phyloP scores from a whole-genome alignment of 1,140 invertebrate species.

The Arion vulgaris region DNA sequence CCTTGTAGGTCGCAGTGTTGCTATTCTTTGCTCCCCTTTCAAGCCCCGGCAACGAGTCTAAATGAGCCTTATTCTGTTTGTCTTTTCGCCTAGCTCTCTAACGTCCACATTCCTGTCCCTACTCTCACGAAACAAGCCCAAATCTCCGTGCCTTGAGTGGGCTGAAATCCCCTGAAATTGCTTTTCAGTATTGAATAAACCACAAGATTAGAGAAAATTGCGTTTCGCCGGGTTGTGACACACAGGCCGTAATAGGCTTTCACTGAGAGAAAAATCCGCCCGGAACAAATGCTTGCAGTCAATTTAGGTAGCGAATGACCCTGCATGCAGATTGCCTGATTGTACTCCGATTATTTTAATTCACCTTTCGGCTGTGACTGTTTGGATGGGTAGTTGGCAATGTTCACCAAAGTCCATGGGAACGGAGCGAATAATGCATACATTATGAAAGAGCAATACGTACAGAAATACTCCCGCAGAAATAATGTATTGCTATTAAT shows the following conservation, averaged over 20 bases:
- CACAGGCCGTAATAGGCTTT: constrained; percentile 45
- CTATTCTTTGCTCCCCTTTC: too few relatives aligned
- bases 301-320: constrained; percentile 47
- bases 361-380: background rate
- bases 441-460: too few relatives aligned
- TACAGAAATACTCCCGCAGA: too few relatives aligned
- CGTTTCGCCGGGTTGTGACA: constrained; percentile 48
- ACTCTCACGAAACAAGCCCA: background rate
- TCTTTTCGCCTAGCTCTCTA: background rate
- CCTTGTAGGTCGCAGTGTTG: too few relatives aligned
- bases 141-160: constrained; percentile 19
- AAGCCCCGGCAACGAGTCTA: too few relatives aligned
- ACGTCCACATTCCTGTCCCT: background rate
- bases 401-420: too few relatives aligned
- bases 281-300: constrained; percentile 45
- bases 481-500: too few relatives aligned
- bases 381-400: background rate
- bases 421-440: too few relatives aligned
- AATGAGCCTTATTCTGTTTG: background rate
- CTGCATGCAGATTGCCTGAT: constrained; percentile 47
- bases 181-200: constrained; percentile 52
- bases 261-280: constrained; percentile 40
- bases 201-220: constrained; percentile 49
- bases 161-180: constrained; percentile 44
- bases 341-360: constrained; percentile 15